phyloP scores from a whole-genome alignment of 2,888 invertebrate genomes.

The Metacarcinus magister region DNA sequence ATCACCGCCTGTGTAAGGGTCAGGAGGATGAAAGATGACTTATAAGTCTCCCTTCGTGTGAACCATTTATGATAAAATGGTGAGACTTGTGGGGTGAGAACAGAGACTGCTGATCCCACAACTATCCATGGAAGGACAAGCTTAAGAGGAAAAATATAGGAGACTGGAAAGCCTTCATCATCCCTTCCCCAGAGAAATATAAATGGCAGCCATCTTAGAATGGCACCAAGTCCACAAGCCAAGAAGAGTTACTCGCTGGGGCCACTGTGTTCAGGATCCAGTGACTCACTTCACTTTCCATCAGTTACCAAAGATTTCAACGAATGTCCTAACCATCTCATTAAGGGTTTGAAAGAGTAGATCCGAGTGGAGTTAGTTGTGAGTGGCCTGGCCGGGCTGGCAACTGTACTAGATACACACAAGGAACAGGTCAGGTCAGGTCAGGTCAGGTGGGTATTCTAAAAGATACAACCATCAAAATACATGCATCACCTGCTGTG shows the following conservation, averaged over 20 bases:
- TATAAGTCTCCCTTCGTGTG: conserved; percentile 78
- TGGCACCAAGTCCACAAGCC: conserved; percentile 55
- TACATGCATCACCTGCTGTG: conserved; percentile 74
- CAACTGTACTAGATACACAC: conserved; percentile 42
- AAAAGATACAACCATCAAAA: conserved; percentile 72
- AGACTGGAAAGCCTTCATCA: conserved; percentile 69
- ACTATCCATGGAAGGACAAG: conserved; percentile 80
- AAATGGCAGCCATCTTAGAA: conserved; percentile 57
- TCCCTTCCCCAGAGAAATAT: conserved; percentile 57
- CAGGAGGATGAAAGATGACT: conserved; percentile 69
- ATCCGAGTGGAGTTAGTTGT: conserved; percentile 37
- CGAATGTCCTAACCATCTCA: not conserved
- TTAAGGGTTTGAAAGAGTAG: not conserved
- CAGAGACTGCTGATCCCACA: conserved; percentile 78
- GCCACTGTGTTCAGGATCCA: conserved; percentile 38
- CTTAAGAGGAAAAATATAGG: conserved; percentile 61
- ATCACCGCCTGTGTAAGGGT: conserved; percentile 47
- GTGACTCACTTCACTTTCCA: conserved; percentile 59
- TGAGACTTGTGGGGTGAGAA: conserved; percentile 79
- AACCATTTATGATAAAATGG: conserved; percentile 80
- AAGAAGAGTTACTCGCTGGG: conserved; percentile 55
- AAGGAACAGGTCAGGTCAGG: conserved; percentile 58
- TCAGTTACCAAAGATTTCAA: not conserved
- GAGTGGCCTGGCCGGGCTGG: conserved; percentile 53
- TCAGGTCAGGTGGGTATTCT: conserved; percentile 65